Conservation (phyloP, 92 coral and sea anemone genomes). For the Heteractis magnifica region DNA sequence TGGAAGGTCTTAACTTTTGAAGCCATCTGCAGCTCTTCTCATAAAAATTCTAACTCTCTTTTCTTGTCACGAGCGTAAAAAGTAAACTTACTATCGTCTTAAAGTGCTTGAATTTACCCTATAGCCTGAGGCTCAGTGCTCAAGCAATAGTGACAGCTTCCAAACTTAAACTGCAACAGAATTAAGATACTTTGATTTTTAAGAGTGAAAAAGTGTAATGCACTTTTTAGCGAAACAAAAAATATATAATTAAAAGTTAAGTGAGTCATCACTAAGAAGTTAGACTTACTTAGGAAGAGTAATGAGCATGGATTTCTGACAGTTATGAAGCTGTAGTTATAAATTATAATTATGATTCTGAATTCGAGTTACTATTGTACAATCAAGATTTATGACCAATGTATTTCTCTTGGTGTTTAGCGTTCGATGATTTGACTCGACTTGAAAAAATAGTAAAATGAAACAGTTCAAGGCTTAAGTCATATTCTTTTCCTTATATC, state of each 20-base stretch:
- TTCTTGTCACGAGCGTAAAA: not conserved
- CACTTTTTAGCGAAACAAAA: constrained; percentile 1
- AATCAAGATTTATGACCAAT: not conserved
- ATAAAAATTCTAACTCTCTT: not conserved
- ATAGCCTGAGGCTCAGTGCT: not conserved
- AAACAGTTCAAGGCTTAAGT: not conserved
- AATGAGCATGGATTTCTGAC: constrained; percentile 20
- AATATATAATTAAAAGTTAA: constrained; percentile 10
- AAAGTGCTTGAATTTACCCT: constrained; percentile 1
- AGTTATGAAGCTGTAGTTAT: not conserved
- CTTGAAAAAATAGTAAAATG: not conserved
- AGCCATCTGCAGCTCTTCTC: not conserved
- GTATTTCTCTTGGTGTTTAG: not conserved
- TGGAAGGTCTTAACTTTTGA: too few relatives aligned
- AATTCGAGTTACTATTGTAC: not conserved
- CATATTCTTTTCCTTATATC: not conserved
- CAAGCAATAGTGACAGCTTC: not conserved
- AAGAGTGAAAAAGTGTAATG: not conserved
- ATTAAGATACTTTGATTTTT: constrained; percentile 1
- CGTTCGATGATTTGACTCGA: not conserved
- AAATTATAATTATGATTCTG: not conserved
- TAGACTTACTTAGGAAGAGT: not conserved
- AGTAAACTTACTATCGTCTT: not conserved
- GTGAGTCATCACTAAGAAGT: constrained; percentile 14
- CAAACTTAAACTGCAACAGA: not conserved